These are phyloP conservation scores for Hypocryptadius cinnamomeus DNA, from an alignment of 2,113 vertebrate species.

Conservation along the genomic window DNA sequence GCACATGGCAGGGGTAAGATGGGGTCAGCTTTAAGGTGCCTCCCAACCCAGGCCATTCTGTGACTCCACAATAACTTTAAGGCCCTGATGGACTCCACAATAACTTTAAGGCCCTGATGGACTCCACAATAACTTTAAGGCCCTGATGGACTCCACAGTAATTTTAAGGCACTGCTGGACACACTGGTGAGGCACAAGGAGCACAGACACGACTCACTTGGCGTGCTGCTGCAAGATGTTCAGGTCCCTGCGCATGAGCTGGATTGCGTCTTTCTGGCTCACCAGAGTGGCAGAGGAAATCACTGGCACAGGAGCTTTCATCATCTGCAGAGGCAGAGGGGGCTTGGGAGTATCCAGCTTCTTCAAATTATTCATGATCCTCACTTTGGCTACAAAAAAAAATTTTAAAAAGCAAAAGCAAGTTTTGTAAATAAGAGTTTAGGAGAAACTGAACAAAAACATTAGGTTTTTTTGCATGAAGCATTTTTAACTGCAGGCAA, in stretches of 20 bases:
- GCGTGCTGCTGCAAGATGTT: constrained; percentile 82
- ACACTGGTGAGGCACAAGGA: not conserved
- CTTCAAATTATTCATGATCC: constrained; percentile 83
- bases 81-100: not conserved
- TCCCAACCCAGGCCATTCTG: not conserved
- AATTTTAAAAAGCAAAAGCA: not conserved
- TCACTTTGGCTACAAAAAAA: constrained; percentile 76
- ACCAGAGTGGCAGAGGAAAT: constrained; percentile 74
- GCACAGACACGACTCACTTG: constrained; percentile 68
- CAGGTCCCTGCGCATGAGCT: constrained; percentile 79
- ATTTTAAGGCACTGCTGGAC: not conserved
- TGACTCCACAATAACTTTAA: not conserved
- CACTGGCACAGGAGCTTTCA: constrained; percentile 83
- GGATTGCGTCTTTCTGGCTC: constrained; percentile 72
- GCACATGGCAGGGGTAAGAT: too few relatives aligned
- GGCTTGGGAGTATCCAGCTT: constrained; percentile 80
- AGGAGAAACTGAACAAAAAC: not conserved
- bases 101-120: too few relatives aligned
- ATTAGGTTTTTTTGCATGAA: not conserved
- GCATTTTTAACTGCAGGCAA: not conserved
- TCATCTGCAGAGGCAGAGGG: constrained; percentile 66
- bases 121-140: too few relatives aligned
- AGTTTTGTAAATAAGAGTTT: not conserved
- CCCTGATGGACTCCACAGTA: not conserved
- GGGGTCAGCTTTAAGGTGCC: not conserved